Evolutionary conservation across 2,888 invertebrate genomes (phyloP), one percentile per base, ranked within the genome.

Genomic region (Rotaria macrura): DNA sequence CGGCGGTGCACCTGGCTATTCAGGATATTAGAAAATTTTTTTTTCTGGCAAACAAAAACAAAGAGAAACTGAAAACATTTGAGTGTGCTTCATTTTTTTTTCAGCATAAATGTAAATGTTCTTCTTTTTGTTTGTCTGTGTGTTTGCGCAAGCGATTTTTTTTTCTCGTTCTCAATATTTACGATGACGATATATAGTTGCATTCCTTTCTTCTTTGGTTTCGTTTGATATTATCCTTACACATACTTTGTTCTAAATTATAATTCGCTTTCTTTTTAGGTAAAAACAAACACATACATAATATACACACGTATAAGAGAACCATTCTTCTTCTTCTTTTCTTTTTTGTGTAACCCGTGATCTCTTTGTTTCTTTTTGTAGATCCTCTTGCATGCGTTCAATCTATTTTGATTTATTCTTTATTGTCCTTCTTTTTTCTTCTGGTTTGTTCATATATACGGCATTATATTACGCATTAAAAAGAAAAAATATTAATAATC

Each of bases 41-140:
- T 65, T 87, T 87, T 57, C 20, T 74, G 38, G 40, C 52, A 83
- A 57, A 74, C 86, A 84, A 43, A 65, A 84, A 74, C 43, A 83
- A 65, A 4, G 10, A 40, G 25, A 79, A 12, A 9, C 25, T 14
- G 17, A 17, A 49, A 49, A 38, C 38, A 12, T 38, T 12, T 49
- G 49, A 49, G 49, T 49, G 49, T 5, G 49, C 14, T 43, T 79
- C 43, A 10, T 12, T 43, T 79, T 38, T 23, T 72, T 72, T 38
- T n/a, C 72, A 40, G 20, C 38, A 17, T 72, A n/a, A n/a, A 57
- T 57, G 55, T 29, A 57, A 57, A 57, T 57, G 65, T 65, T 65
- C 17, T 29, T 34, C 25, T 14, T 12, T 20, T 65, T 65, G 34
- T 65, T 12, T 38, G 79, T 43, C 79, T 43, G 79, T 14, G 79